These are phyloP conservation scores for Zaprionus inermis DNA, from an alignment of 1,140 invertebrate species.

Conservation along the genomic window DNA sequence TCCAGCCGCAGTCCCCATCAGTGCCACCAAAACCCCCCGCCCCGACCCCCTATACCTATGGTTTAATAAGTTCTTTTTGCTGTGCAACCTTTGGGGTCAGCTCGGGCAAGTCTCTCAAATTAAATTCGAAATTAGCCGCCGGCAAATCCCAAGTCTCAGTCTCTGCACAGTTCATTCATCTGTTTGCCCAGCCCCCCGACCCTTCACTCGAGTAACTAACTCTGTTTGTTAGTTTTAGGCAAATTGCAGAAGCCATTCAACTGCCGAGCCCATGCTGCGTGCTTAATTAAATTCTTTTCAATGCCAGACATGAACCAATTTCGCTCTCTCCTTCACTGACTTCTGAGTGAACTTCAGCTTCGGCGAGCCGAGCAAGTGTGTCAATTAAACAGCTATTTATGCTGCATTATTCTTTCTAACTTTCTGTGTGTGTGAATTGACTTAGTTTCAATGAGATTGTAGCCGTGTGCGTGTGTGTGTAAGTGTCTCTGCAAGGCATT, in stretches of 20 bases:
- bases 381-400: conserved; percentile 37
- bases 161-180: conserved; percentile 1
- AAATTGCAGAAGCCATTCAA: conserved; percentile 37
- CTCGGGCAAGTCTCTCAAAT: conserved; percentile 32
- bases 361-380: conserved; percentile 9
- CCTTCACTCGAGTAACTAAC: conserved; percentile 17
- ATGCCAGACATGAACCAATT: conserved; percentile 23
- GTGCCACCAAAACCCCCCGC: background rate
- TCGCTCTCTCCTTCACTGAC: conserved; percentile 1
- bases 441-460: conserved; percentile 1
- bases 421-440: background rate
- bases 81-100: conserved; percentile 46
- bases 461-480: background rate
- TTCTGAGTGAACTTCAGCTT: conserved; percentile 6
- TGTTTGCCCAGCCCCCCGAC: background rate
- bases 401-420: conserved; percentile 22
- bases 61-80: conserved; percentile 46
- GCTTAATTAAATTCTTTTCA: conserved; percentile 63
- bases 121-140: conserved; percentile 46
- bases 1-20: background rate
- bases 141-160: conserved; percentile 17
- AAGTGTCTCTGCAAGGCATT: background rate
- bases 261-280: conserved; percentile 18
- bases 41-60: background rate
- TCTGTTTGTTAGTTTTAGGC: conserved; percentile 54